Base-by-base conservation (phyloP, 2,113 vertebrate species). In the Suncus etruscus region DNA sequence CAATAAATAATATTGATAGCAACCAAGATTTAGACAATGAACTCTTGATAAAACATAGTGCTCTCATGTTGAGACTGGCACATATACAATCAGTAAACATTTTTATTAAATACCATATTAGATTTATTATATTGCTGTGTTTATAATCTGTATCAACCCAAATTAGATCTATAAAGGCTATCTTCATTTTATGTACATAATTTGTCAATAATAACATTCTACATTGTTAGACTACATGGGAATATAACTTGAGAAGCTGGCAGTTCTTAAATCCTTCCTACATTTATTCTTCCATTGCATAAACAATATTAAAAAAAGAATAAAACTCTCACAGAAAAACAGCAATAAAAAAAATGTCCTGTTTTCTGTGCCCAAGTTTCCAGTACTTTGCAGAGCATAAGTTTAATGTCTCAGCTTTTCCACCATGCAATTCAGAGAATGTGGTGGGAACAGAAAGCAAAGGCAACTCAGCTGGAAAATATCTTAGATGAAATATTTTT, bases 401-500 rank as follows among this genome's bases (percentile, higher is more conserved):
- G 96, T 96, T 97, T 97, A 97, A 97, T 96, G 90, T 96, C 96
- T 97, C 94, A 96, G 87, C 96, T 97, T 97, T 98, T 98, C 95
- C 94, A 97, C 95, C 94, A 45, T 92, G 96, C 92, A 96, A 97
- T 87, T 89, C 94, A 97, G 97, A 97, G 97, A 98, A 98, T 98
- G 97, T 97, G 96, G 97, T 98, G 97, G 97, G 98, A 98, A 98
- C 97, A 96, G 95, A 97, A 96, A 70, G 97, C 74, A 68, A 96
- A 97, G 95, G 95, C 96, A 97, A 94, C 96, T 98, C 97, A 97
- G 97, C 96, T 97, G 97, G 98, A 98, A 98, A 98, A 97, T 97
- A 97, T 98, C 97, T 98, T 96, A 96, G 97, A 98, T 85, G 87
- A 98, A 98, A 97, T 98, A 98, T 97, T 98, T 98, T 98, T 98